Evolutionary conservation across 2,113 vertebrate species (phyloP).

Genomic region (Erythrolamprus reginae): DNA sequence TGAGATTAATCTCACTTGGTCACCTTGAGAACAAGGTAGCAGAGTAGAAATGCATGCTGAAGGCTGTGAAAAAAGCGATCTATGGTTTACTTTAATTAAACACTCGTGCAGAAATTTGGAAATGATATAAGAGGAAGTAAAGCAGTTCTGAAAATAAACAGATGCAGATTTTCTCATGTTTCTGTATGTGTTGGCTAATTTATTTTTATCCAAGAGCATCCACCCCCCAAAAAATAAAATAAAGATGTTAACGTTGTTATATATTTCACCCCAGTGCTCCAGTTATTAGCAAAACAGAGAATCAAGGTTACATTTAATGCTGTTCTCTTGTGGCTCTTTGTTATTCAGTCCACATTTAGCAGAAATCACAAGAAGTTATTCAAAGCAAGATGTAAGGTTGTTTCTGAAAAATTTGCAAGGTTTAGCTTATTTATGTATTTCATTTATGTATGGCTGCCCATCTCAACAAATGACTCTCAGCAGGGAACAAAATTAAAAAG

Average conservation of each 20-base stretch:
- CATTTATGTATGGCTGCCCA: not conserved
- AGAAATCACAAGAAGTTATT: not conserved
- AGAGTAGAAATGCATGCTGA: not conserved
- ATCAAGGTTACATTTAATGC: slow-evolving; percentile 8
- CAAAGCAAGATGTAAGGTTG: not conserved
- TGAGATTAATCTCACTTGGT: not conserved
- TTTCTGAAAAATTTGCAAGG: not conserved
- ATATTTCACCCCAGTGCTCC: not conserved
- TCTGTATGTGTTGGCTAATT: not conserved
- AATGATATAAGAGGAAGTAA: not conserved
- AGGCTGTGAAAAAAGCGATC: not conserved
- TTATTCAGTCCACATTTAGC: not conserved
- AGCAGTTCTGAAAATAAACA: slow-evolving; percentile 12
- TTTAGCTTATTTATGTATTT: not conserved
- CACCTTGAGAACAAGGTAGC: not conserved
- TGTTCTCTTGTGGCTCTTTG: not conserved
- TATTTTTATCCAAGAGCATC: not conserved
- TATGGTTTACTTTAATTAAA: not conserved
- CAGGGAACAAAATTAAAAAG: not conserved
- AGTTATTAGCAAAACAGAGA: not conserved
- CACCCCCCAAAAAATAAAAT: too few species aligned
- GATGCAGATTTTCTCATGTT: slow-evolving; percentile 3
- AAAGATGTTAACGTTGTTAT: not conserved
- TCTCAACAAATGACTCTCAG: not conserved
- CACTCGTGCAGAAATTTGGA: not conserved